These are phyloP conservation scores for Vanessa atalanta DNA, from an alignment of 1,140 invertebrate genomes.

Conservation along the genomic window DNA sequence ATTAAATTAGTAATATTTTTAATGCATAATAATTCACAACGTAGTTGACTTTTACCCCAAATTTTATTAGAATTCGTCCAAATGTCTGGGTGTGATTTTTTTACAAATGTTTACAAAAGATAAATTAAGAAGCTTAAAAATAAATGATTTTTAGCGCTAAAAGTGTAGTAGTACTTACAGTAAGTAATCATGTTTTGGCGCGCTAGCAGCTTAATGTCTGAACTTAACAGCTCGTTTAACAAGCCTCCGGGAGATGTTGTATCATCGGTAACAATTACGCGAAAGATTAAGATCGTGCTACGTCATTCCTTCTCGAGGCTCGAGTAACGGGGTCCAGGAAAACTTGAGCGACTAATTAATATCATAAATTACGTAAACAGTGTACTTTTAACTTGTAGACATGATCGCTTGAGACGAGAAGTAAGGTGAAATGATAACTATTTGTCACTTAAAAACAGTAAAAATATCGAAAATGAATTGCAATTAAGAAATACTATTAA, in stretches of 20 bases:
- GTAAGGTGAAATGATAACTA: too few species aligned
- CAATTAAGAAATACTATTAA: too few species aligned
- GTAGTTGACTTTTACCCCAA: too few species aligned
- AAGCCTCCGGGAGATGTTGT: conserved; percentile 52
- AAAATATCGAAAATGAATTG: too few species aligned
- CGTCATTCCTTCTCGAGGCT: conserved; percentile 49
- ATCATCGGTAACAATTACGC: conserved; percentile 62
- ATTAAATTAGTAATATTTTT: too few species aligned
- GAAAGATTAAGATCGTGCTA: conserved; percentile 62
- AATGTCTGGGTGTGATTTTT: too few species aligned
- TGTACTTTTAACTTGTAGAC: conserved; percentile 1
- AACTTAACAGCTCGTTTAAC: conserved; percentile 68
- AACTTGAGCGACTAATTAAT: conserved; percentile 49
- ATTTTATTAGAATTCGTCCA: too few species aligned
- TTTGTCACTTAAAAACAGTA: too few species aligned
- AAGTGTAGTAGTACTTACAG: conserved; percentile 14
- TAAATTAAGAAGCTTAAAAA: background rate
- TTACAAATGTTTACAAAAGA: background rate
- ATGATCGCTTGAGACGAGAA: background rate
- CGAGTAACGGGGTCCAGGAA: conserved; percentile 32
- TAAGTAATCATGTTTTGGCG: conserved; percentile 21
- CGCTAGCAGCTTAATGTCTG: conserved; percentile 51
- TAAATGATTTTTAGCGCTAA: conserved; percentile 1
- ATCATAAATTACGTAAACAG: conserved; percentile 45
- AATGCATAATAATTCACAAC: too few species aligned